A percentile compares a stretch with the other conserved stretches of the same genome.
These are phyloP conservation scores for Thalassarche chlororhynchos DNA, from an alignment of 2,113 vertebrate genomes.

Conservation along the genomic window DNA sequence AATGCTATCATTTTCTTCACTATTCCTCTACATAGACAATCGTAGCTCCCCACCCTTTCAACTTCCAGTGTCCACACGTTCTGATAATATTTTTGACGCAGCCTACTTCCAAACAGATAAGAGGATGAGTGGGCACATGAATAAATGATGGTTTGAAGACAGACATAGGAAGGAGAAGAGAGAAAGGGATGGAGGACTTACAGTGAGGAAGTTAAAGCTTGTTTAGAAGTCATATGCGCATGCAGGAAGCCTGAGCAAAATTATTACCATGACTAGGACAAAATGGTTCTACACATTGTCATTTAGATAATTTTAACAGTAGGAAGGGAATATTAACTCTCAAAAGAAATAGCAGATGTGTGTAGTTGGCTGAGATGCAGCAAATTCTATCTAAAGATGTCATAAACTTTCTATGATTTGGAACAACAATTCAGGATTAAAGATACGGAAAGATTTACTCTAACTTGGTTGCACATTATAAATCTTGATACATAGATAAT, in stretches of 20 bases:
- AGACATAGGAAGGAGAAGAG: neutral
- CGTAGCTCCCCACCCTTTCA: neutral
- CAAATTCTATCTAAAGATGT: neutral
- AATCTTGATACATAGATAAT: neutral
- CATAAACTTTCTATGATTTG: neutral
- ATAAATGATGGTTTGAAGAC: neutral
- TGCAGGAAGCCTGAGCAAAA: neutral
- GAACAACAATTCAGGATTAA: neutral
- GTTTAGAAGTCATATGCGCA: neutral
- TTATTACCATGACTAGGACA: neutral
- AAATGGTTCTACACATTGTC: neutral
- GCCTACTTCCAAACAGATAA: neutral
- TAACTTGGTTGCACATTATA: neutral
- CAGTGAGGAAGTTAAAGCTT: neutral
- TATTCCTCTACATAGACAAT: neutral
- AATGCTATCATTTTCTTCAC: neutral
- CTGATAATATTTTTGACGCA: neutral
- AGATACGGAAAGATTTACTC: neutral
- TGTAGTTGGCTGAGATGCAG: neutral
- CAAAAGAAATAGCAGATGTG: neutral
- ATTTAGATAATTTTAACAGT: neutral
- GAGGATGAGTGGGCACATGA: neutral
- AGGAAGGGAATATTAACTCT: neutral
- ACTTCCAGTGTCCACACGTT: neutral
- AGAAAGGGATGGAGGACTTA: neutral